These are phyloP conservation scores for Syngnathus typhle DNA, from an alignment of 2,113 vertebrate genomes.

Conservation along the genomic window DNA sequence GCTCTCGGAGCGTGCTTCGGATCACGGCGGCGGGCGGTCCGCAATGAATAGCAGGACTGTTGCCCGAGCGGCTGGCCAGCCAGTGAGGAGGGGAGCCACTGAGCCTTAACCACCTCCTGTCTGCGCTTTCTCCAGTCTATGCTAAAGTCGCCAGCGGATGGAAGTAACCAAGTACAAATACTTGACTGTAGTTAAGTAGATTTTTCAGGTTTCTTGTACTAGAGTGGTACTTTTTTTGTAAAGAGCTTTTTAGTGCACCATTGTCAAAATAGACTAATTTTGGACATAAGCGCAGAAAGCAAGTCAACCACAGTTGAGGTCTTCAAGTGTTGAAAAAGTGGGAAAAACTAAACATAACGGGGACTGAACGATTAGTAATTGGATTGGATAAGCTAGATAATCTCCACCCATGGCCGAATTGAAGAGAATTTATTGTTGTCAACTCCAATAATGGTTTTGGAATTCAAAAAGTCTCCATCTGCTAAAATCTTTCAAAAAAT, in stretches of 20 bases:
- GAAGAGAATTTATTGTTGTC: not conserved
- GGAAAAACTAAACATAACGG: no score
- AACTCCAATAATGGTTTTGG: not conserved
- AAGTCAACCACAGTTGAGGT: not conserved
- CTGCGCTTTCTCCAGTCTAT: conserved; percentile 57
- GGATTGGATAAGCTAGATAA: not conserved
- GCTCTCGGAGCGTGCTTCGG: conserved; percentile 54
- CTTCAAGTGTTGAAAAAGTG: not conserved
- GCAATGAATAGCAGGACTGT: conserved; percentile 66
- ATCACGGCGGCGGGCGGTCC: conserved; percentile 58
- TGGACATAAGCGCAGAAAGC: not conserved
- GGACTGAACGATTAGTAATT: not conserved
- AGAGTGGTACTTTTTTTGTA: not conserved
- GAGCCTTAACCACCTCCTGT: conserved; percentile 68
- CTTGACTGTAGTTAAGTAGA: not conserved
- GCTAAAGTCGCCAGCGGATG: conserved; percentile 4
- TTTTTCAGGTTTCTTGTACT: not conserved
- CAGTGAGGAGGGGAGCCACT: conserved; percentile 48
- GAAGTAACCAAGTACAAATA: not conserved
- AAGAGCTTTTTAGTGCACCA: not conserved
- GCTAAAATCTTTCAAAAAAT: no score
- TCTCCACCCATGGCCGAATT: not conserved
- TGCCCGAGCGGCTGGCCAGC: conserved; percentile 50
- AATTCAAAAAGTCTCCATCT: no score
- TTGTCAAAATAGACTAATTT: not conserved